Percentiles rank a stretch among this genome's conserved stretches.
Conservation (phyloP, 2,113 vertebrate genomes). For the Catharus minimus region DNA sequence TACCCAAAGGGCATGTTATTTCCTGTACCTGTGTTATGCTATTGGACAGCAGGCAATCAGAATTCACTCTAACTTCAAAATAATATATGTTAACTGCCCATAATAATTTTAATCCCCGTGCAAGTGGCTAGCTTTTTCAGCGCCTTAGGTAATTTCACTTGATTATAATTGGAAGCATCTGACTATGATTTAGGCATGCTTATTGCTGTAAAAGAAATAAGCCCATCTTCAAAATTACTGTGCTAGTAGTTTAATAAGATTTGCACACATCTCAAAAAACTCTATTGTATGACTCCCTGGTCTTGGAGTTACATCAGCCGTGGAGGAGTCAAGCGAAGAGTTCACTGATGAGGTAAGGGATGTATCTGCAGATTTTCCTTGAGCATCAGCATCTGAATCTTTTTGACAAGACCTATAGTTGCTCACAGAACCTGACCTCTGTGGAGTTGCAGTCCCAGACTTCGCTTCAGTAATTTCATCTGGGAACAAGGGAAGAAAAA, state of each 20-base stretch:
- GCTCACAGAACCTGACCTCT: conserved; percentile 90
- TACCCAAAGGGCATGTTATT: conserved; percentile 34
- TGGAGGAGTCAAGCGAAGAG: conserved; percentile 89
- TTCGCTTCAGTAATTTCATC: conserved; percentile 92
- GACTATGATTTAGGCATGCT: conserved; percentile 91
- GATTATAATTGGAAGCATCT: conserved; percentile 84
- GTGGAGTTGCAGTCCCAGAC: conserved; percentile 91
- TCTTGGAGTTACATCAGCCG: conserved; percentile 81
- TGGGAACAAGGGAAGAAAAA: conserved; percentile 6
- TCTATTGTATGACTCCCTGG: conserved; percentile 98
- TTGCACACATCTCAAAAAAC: conserved; percentile 99
- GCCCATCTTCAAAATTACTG: conserved; percentile 84
- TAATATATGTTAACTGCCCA: conserved; percentile 35
- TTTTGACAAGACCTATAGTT: conserved; percentile 87
- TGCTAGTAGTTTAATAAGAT: conserved; percentile 98
- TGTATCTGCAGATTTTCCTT: conserved; percentile 81
- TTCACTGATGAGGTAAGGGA: conserved; percentile 91
- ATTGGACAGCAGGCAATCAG: conserved; percentile 45
- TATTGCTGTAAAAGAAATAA: conserved; percentile 94
- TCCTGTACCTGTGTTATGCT: conserved; percentile 51
- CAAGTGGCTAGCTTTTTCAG: conserved; percentile 79
- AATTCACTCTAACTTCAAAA: conserved; percentile 68
- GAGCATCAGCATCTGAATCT: conserved; percentile 83
- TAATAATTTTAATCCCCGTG: conserved; percentile 60
- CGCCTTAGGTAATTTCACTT: conserved; percentile 78